Evolutionary conservation across 2,113 vertebrate species (phyloP), one percentile per base, ranked within the genome.

Genomic region (Datnioides undecimradiatus): DNA sequence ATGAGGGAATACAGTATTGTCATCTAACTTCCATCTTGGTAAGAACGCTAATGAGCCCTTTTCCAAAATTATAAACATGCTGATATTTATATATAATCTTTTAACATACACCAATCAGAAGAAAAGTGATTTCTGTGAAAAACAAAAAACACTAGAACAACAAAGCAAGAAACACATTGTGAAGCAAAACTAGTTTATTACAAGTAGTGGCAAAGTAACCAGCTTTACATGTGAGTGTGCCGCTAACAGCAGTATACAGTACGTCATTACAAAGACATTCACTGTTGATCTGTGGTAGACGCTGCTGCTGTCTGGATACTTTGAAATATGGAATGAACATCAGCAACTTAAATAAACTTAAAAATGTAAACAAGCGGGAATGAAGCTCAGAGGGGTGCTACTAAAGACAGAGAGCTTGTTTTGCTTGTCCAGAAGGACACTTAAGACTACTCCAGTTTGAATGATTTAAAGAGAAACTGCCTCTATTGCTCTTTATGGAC

Each of bases 121-220:
- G 21, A 23, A n/a, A n/a, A 6, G 11, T 36, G 11, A 57, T n/a
- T 7, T 57, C 33, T 13, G 23, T 27, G 0, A 23, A 58, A 23
- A 58, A 27, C 6, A 13, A 49, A 8, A n/a, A 43, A 64, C n/a
- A n/a, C n/a, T n/a, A n/a, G n/a, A n/a, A n/a, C 10, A 6, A 70
- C n/a, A 57, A 14, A 33, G 52, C 17, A 55, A 49, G 19, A 54
- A 52, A 74, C 41, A 9, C 13, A 16, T 25, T 1, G 71, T 71
- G 60, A 76, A 81, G 83, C 48, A 76, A 80, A 84, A 78, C 40
- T 79, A 64, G 65, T 93, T 93, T 93, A 92, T 93, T 91, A 73
- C 68, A 89, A 77, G 77, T 76, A 36, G 45, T 86, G 73, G 29
- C 73, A 83, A 79, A 51, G 54, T 62, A 33, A 65, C 63, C 75